A percentile compares a stretch with the other conserved stretches of the same genome.
Conservation (phyloP, 2,888 invertebrate species). For the Euspilapteryx auroguttella region DNA sequence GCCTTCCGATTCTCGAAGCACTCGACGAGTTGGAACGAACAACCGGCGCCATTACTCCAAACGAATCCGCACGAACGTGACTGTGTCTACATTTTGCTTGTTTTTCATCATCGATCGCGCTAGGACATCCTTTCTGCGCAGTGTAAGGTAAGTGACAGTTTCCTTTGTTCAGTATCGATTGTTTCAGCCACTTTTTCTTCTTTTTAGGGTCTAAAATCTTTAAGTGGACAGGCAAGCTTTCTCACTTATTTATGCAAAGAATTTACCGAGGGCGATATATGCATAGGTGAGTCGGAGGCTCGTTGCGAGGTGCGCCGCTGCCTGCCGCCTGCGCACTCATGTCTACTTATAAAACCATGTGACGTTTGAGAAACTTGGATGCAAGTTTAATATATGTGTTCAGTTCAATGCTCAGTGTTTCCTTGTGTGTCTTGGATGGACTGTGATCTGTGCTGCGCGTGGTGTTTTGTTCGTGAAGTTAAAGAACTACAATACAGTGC, state of each 20-base stretch:
- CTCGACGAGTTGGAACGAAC: constrained; percentile 34
- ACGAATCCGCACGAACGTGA: constrained; percentile 53
- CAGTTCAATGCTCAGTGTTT: constrained; percentile 20
- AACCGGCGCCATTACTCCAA: constrained; percentile 52
- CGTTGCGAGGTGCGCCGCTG: constrained; percentile 34
- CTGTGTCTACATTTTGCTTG: constrained; percentile 46
- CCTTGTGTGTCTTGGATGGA: constrained; percentile 26
- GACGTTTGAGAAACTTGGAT: constrained; percentile 36
- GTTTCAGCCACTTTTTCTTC: too few relatives aligned
- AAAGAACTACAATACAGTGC: constrained; percentile 14
- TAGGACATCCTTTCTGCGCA: constrained; percentile 53
- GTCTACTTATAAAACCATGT: constrained; percentile 16
- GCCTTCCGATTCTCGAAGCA: constrained; percentile 47
- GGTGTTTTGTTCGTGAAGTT: constrained; percentile 14
- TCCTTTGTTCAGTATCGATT: too few relatives aligned
- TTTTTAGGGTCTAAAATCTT: too few relatives aligned
- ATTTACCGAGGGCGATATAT: constrained; percentile 53
- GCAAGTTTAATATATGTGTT: constrained; percentile 15
- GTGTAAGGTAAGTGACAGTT: constrained; percentile 55
- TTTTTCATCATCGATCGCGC: constrained; percentile 49
- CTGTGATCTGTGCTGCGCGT: constrained; percentile 17
- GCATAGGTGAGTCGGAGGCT: constrained; percentile 42
- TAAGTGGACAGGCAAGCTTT: too few relatives aligned
- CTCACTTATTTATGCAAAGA: constrained; percentile 56
- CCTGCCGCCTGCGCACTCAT: constrained; percentile 47